phyloP scores from a whole-genome alignment of 1,140 invertebrate species.

The Gonioctena quinquepunctata region DNA sequence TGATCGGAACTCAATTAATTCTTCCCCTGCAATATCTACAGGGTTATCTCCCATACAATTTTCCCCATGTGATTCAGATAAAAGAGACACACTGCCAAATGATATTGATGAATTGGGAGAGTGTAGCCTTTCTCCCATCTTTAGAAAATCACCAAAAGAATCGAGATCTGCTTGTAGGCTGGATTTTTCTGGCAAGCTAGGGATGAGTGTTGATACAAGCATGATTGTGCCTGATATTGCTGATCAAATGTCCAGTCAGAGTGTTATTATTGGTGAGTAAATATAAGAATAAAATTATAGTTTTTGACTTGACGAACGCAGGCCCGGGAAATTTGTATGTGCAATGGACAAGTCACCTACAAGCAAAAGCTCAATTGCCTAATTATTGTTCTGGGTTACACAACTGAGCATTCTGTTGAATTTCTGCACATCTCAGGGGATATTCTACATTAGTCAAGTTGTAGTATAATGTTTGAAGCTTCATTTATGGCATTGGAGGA shows the following conservation, averaged over 20 bases:
- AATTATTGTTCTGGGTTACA: too few species aligned
- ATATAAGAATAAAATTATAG: neutral
- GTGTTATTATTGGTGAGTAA: neutral
- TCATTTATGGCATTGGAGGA: too few species aligned
- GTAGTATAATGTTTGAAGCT: too few species aligned
- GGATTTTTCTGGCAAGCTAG: conserved; percentile 35
- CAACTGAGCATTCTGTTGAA: too few species aligned
- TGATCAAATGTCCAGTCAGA: conserved; percentile 16
- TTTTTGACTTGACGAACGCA: neutral
- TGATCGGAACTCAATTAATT: conserved; percentile 19
- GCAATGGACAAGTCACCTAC: too few species aligned
- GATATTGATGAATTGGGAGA: conserved; percentile 36
- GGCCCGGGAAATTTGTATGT: too few species aligned
- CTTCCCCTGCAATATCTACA: conserved; percentile 36
- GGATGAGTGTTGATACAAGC: conserved; percentile 45
- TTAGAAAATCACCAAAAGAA: conserved; percentile 10
- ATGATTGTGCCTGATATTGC: conserved; percentile 39
- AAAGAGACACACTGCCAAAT: conserved; percentile 3
- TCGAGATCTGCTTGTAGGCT: conserved; percentile 31
- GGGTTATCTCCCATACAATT: conserved; percentile 40
- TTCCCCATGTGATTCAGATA: conserved; percentile 24
- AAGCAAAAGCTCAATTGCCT: too few species aligned
- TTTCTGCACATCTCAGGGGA: too few species aligned
- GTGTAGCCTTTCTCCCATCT: conserved; percentile 46
- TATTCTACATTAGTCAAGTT: too few species aligned